Evolutionary conservation across 64 coral and sea anemone genomes (phyloP), one percentile per base, ranked within the genome.

Genomic region (Porites australiensis): DNA sequence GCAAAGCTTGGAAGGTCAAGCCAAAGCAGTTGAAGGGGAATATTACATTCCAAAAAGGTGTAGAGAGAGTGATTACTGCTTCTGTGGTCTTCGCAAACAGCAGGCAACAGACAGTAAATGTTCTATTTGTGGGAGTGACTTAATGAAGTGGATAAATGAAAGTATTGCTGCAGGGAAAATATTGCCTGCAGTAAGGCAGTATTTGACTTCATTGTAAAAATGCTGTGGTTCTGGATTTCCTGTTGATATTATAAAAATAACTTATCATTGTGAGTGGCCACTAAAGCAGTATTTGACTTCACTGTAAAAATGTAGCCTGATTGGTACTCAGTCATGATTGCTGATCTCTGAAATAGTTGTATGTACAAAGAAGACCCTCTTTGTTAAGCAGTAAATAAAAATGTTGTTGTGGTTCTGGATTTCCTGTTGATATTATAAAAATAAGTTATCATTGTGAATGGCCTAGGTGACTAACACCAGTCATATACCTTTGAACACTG

Each of bases 31-130:
- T 87, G 43, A 71, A 87, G 61, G 83, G 61, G 62, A 62, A 62
- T 78, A 75, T 59, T 77, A 78, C 75, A 57, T 21, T 52, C 74
- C 44, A 19, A 61, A 77, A 77, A 15, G 22, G 47, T 62, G 74
- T 90, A 52, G 59, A 45, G 76, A 90, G 58, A 59, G 15, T 65
- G 66, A 67, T 75, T 88, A 75, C 71, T 88, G 72, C 23, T 53
- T 76, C 64, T 77, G 88, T 81, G 88, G 88, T 77, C 58, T 68
- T 80, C 53, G 22, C 37, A 90, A 90, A 80, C 45, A 47, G 77
- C 75, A 77, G 58, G 57, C 47, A 90, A 77, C 61, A 54, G 77
- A 64, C 88, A 70, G 77, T 45, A 72, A 79, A 50, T 90, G 88
- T 64, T 59, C 43, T 90, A 50, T 90, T 69, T 90, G 88, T 77